Conservation (phyloP, 2,888 invertebrate genomes). For the Cancer borealis region DNA sequence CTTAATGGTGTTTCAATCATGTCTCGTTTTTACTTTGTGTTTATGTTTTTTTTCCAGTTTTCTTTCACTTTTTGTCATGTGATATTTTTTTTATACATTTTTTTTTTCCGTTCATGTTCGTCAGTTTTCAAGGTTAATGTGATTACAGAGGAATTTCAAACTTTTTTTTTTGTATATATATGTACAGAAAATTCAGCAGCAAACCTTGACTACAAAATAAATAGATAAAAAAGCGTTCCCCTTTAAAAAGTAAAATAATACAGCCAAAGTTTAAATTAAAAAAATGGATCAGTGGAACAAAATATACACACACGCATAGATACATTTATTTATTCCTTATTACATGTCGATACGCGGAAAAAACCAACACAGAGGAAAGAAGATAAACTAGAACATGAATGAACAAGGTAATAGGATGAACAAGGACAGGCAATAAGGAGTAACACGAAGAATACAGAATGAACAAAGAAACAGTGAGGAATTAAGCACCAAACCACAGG, state of each 20-base stretch:
- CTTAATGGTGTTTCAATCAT: too few relatives aligned
- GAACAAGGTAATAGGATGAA: background rate
- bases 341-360: background rate
- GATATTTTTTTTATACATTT: too few relatives aligned
- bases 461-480: background rate
- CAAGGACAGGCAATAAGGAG: background rate
- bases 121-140: too few relatives aligned
- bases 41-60: too few relatives aligned
- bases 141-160: background rate
- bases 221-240: background rate
- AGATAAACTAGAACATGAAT: background rate
- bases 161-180: background rate
- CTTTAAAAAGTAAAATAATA: background rate
- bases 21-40: too few relatives aligned
- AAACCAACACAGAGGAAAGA: background rate
- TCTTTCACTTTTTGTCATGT: too few relatives aligned
- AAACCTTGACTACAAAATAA: background rate
- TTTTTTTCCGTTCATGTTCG: too few relatives aligned
- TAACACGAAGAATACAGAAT: background rate
- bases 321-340: background rate
- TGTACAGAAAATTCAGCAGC: background rate
- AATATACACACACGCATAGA: too few relatives aligned
- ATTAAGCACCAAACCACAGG: background rate
- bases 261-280: background rate
- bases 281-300: background rate